Percentiles rank a stretch among this genome's conserved stretches.
These are phyloP conservation scores for Congeria kusceri DNA, from an alignment of 2,888 invertebrate species.

Conservation along the genomic window DNA sequence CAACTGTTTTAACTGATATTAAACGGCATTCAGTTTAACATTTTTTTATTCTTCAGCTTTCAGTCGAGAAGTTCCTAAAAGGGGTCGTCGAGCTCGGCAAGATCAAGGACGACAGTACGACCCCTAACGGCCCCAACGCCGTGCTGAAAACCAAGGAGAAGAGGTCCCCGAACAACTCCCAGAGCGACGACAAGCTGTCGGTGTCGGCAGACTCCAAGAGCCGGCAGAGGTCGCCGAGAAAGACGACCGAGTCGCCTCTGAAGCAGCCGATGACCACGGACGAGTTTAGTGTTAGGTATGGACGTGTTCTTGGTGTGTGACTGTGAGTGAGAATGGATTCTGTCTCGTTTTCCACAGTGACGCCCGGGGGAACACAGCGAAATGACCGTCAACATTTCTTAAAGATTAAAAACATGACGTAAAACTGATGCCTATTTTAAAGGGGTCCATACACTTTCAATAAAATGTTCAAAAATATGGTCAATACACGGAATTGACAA, in stretches of 20 bases:
- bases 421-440: too few species aligned
- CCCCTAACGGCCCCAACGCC: neutral
- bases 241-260: neutral
- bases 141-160: constrained; percentile 4
- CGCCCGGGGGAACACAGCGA: too few species aligned
- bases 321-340: too few species aligned
- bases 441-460: too few species aligned
- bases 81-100: constrained; percentile 18
- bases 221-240: neutral
- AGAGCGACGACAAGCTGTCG: neutral
- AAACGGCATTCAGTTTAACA: neutral
- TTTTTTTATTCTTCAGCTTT: neutral
- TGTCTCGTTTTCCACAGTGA: too few species aligned
- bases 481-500: too few species aligned
- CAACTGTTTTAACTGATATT: too few species aligned
- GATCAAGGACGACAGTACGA: constrained; percentile 20
- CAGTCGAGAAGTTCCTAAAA: constrained; percentile 26
- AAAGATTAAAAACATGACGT: too few species aligned
- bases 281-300: constrained; percentile 15
- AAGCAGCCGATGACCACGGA: neutral
- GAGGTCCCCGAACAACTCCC: neutral
- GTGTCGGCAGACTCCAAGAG: neutral
- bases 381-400: too few species aligned
- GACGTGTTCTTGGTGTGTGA: too few species aligned
- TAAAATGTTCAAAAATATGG: too few species aligned